Evolutionary conservation across 2,113 vertebrate species (phyloP), one percentile per base, ranked within the genome.

Genomic region (Aleadryas rufinucha): DNA sequence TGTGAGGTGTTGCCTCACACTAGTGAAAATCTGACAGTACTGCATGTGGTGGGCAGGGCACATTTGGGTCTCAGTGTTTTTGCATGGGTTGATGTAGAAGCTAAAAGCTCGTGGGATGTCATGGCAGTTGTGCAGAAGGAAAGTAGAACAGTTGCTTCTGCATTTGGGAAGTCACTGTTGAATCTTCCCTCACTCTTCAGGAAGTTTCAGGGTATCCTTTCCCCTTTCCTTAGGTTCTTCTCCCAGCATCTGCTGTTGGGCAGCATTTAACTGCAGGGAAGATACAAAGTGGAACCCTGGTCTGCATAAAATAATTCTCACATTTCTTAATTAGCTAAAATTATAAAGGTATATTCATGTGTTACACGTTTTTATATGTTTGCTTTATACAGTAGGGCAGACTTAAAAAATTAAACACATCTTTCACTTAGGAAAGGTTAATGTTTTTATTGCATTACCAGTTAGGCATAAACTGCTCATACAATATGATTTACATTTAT

Each of bases 401-500:
- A 86, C 37, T 60, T 68, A 41, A 93, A 96, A 92, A 89, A 74
- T 88, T 85, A 71, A 71, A 80, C 15, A 2, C n/a, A 31, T 88
- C 26, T 59, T 50, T 90, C 65, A 71, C 15, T 70, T 81, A 26
- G 35, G 71, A 77, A 80, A 77, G 37, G 35, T 54, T 93, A 81
- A 70, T 53, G 15, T 13, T 80, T 88, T 71, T 90, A 76, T 31
- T 70, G 5, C 23, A 24, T 47, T 90, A 21, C 44, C 18, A 26
- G 3, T 54, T 92, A 80, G 47, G 11, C 84, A 20, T 81, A 77
- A 88, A 66, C 28, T 66, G 26, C 64, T 77, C 54, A 30, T 81
- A 35, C 16, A 35, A 5, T 71, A 24, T 42, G 39, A 86, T 77
- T 81, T 86, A 42, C 23, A 13, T 37, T 80, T 71, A 44, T 64